phyloP scores from a whole-genome alignment of 2,888 invertebrate species.

The Entomobrya proxima region DNA sequence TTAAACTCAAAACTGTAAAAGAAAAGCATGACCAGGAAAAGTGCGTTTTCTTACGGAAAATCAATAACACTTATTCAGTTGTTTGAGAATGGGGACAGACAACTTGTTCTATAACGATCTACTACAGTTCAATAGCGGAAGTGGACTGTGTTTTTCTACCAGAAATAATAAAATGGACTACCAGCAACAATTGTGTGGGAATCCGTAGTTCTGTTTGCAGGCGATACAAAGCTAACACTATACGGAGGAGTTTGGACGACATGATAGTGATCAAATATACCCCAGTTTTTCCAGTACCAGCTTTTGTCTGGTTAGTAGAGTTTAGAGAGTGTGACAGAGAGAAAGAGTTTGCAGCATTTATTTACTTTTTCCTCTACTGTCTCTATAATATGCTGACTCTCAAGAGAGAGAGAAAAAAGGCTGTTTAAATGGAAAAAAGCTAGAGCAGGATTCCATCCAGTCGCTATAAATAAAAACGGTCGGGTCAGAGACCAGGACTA shows the following conservation, averaged over 20 bases:
- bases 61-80: not conserved
- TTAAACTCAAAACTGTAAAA: not conserved
- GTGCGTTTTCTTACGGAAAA: not conserved
- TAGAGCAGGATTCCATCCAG: not conserved
- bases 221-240: not conserved
- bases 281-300: slow-evolving; percentile 2
- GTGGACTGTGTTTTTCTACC: not conserved
- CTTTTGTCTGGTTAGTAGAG: too few species aligned
- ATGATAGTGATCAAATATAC: slow-evolving; percentile 1
- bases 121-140: not conserved
- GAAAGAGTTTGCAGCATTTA: too few species aligned
- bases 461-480: not conserved
- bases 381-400: too few species aligned
- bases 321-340: too few species aligned
- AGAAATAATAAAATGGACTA: not conserved
- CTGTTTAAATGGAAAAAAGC: not conserved
- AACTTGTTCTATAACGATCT: too few species aligned
- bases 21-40: not conserved
- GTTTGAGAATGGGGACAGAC: not conserved
- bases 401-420: not conserved
- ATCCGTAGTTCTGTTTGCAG: too few species aligned
- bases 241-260: not conserved
- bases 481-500: too few species aligned
- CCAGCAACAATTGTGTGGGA: too few species aligned
- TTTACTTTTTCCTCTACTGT: too few species aligned